Evolutionary conservation across 1,140 invertebrate species (phyloP).

Genomic region (Neodiprion fabricii): DNA sequence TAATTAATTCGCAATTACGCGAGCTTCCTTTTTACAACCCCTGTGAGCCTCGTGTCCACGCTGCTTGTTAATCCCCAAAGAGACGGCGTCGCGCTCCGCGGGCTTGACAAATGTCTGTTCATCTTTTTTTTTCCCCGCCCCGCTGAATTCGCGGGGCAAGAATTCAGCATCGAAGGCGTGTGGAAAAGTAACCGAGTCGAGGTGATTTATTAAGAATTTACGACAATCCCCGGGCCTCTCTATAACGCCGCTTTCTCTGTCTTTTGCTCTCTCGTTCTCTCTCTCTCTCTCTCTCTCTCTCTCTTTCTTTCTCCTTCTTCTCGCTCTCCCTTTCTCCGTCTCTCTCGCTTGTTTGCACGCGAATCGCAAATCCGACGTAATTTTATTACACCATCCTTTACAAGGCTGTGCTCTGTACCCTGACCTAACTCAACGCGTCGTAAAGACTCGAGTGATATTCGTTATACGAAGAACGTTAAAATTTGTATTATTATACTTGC

Average conservation of each 20-base stretch:
- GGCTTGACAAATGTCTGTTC: neutral
- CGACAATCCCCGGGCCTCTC: neutral
- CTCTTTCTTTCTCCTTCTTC: too few relatives aligned
- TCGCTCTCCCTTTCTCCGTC: too few relatives aligned
- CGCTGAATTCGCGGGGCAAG: neutral
- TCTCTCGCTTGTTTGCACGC: neutral
- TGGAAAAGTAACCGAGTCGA: neutral
- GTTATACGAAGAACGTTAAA: too few relatives aligned
- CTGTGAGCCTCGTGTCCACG: neutral
- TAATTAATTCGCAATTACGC: constrained; percentile 3
- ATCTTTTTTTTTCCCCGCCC: neutral
- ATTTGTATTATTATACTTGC: too few relatives aligned
- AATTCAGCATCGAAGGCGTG: neutral
- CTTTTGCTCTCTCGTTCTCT: too few relatives aligned
- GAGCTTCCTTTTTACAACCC: neutral
- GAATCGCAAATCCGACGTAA: neutral
- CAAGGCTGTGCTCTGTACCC: neutral
- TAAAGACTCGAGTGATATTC: too few relatives aligned
- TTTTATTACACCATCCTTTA: neutral
- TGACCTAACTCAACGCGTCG: neutral
- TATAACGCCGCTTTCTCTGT: neutral
- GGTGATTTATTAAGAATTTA: constrained; percentile 1
- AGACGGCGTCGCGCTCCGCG: neutral
- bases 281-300: neutral
- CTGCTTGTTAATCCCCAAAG: neutral